These are phyloP conservation scores for Hippopotamus amphibius DNA, from an alignment of 2,113 vertebrate species.

Conservation along the genomic window DNA sequence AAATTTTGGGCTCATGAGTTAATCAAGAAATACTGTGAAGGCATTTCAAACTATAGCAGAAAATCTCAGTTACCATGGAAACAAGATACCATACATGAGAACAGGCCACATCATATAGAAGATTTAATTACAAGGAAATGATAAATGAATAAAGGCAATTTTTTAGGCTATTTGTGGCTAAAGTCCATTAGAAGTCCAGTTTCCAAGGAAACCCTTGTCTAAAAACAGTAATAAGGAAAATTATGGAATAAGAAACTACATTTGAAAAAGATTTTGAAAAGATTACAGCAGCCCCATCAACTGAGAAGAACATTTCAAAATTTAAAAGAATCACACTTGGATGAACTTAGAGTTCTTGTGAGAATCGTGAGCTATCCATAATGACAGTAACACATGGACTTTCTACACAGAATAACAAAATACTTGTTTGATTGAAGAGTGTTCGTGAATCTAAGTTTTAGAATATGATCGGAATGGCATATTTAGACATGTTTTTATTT, in stretches of 20 bases:
- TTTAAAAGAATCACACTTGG: conserved; percentile 35
- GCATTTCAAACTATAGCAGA: conserved; percentile 66
- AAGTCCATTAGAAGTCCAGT: conserved; percentile 74
- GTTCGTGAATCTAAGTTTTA: conserved; percentile 57
- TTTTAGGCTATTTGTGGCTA: conserved; percentile 73
- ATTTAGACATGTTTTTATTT: conserved; percentile 75
- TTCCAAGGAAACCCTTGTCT: conserved; percentile 76
- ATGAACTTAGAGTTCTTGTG: conserved; percentile 41
- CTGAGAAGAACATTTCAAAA: conserved; percentile 60
- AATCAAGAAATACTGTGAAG: conserved; percentile 73
- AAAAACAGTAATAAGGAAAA: conserved; percentile 73
- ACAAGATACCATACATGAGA: conserved; percentile 64
- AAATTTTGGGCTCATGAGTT: conserved; percentile 66
- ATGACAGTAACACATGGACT: conserved; percentile 32
- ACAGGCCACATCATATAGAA: conserved; percentile 70
- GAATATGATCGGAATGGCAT: conserved; percentile 57
- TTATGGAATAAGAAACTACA: conserved; percentile 60
- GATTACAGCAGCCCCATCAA: conserved; percentile 46
- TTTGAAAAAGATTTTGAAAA: conserved; percentile 69
- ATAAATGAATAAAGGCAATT: conserved; percentile 79
- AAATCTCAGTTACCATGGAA: conserved; percentile 78
- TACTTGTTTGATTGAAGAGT: conserved; percentile 57
- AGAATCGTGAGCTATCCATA: conserved; percentile 35
- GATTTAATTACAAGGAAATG: conserved; percentile 81
- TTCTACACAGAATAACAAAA: conserved; percentile 54